Conservation (phyloP, 2,113 vertebrate genomes). For the Copsychus sechellarum region DNA sequence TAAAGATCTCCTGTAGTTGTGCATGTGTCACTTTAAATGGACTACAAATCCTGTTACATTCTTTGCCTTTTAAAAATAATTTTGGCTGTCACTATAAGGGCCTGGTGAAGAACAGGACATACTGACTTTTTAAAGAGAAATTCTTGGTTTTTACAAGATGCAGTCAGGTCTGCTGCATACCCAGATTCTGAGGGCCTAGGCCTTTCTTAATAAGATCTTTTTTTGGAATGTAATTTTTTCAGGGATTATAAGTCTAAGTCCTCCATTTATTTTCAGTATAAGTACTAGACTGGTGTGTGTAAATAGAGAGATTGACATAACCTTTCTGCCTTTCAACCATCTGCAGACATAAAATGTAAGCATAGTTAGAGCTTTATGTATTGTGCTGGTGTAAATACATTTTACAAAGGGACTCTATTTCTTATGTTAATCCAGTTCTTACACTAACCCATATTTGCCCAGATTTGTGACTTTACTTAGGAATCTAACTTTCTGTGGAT, state of each 20-base stretch:
- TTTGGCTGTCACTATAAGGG: background rate
- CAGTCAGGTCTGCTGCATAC: background rate
- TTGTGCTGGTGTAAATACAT: background rate
- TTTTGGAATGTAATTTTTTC: constrained; percentile 7
- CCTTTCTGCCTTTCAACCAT: constrained; percentile 19
- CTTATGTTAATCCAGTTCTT: constrained; percentile 34
- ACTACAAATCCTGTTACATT: background rate
- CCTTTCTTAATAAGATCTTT: background rate
- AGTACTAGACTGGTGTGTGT: background rate
- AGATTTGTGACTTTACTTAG: constrained; percentile 13
- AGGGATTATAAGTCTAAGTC: background rate
- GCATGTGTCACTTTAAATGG: background rate
- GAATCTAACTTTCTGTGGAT: constrained; percentile 8
- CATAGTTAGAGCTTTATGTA: constrained; percentile 23
- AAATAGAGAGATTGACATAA: constrained; percentile 40
- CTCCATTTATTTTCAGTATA: constrained; percentile 29
- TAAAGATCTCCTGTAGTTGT: background rate
- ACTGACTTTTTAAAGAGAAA: background rate
- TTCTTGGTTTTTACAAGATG: background rate
- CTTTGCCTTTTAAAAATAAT: background rate
- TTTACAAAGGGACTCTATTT: background rate
- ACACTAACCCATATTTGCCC: constrained; percentile 19
- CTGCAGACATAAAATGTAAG: background rate
- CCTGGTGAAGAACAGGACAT: background rate
- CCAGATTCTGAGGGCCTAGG: background rate